Evolutionary conservation across 2,113 vertebrate species (phyloP).

Genomic region (Myotis davidii): DNA sequence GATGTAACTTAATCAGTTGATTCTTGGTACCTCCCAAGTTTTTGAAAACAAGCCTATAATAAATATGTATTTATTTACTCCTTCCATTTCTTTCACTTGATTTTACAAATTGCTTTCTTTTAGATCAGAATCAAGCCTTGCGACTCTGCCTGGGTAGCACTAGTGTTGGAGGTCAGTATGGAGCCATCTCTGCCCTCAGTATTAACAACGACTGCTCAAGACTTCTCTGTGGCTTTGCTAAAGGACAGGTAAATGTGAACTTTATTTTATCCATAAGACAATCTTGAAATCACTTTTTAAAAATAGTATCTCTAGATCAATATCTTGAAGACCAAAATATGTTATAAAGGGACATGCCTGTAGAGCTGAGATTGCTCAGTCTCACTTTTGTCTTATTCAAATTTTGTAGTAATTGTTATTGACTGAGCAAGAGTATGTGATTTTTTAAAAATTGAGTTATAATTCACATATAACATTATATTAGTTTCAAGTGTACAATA

Average conservation of each 20-base stretch:
- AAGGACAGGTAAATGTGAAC: slow-evolving; percentile 93
- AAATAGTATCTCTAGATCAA: not conserved
- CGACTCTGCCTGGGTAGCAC: slow-evolving; percentile 95
- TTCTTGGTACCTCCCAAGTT: slow-evolving; percentile 27
- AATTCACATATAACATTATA: not conserved
- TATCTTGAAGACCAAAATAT: slow-evolving; percentile 28
- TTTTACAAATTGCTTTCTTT: slow-evolving; percentile 51
- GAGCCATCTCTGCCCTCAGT: slow-evolving; percentile 96
- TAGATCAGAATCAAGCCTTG: slow-evolving; percentile 97
- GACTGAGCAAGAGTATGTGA: not conserved
- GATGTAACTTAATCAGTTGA: not conserved
- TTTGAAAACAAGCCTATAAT: not conserved
- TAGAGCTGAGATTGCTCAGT: slow-evolving; percentile 8
- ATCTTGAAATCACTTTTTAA: not conserved
- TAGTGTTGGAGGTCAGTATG: slow-evolving; percentile 94
- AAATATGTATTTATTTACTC: not conserved
- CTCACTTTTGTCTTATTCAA: not conserved
- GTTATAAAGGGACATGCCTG: not conserved
- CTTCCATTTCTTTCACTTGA: slow-evolving; percentile 36
- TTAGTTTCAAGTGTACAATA: not conserved
- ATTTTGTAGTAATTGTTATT: slow-evolving; percentile 44
- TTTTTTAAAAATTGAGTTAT: not conserved
- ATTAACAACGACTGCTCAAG: slow-evolving; percentile 97
- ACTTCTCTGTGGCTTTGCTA: slow-evolving; percentile 98
- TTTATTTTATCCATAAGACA: not conserved